phyloP scores from a whole-genome alignment of 1,140 invertebrate species.

The Halictus rubicundus region DNA sequence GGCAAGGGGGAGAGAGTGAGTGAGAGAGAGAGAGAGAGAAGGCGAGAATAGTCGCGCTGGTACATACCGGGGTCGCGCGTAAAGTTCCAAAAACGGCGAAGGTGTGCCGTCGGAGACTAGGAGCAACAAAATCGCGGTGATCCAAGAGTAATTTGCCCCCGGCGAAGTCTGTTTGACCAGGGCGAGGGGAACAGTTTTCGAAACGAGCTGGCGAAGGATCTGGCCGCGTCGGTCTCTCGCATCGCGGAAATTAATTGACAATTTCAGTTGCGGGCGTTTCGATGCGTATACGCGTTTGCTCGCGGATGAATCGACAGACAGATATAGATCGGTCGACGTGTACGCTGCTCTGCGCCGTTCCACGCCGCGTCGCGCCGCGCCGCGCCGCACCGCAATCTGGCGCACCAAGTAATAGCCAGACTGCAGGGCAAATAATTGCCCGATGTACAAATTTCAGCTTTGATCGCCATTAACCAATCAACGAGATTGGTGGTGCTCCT shows the following conservation, averaged over 20 bases:
- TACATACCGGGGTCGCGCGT: neutral
- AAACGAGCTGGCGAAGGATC: neutral
- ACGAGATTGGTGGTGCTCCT: slow-evolving; percentile 26
- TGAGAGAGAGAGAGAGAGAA: neutral
- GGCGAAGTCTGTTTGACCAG: no score
- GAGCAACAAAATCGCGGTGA: no score
- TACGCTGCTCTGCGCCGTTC: slow-evolving; percentile 13
- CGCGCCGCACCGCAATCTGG: slow-evolving; percentile 29
- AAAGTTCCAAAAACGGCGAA: slow-evolving; percentile 1
- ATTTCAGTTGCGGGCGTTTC: neutral
- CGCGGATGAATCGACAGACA: neutral
- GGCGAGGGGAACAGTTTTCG: neutral
- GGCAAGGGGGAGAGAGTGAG: neutral
- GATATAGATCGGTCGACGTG: slow-evolving; percentile 10
- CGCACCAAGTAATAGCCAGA: slow-evolving; percentile 38
- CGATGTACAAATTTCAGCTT: slow-evolving; percentile 47
- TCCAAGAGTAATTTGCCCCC: no score
- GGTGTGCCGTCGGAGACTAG: neutral
- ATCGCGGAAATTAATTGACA: slow-evolving; percentile 10
- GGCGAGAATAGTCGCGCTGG: neutral
- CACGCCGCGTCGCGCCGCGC: slow-evolving; percentile 32
- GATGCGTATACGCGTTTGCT: neutral
- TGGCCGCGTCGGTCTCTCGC: neutral
- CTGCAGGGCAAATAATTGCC: slow-evolving; percentile 51
- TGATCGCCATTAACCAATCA: slow-evolving; percentile 44